phyloP scores from a whole-genome alignment of 1,140 invertebrate species.

The Euwallacea similis region DNA sequence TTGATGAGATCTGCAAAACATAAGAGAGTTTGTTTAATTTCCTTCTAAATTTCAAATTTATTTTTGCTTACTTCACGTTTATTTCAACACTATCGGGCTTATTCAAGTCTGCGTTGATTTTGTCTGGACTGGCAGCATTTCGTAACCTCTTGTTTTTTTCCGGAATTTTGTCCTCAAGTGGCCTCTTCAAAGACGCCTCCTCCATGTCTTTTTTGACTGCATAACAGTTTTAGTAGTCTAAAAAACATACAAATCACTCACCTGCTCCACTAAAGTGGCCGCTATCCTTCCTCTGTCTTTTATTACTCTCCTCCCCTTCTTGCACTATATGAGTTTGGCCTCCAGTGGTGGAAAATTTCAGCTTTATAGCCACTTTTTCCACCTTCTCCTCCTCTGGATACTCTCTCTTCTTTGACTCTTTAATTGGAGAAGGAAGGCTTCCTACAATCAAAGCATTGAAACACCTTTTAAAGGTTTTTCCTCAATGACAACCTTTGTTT shows the following conservation, averaged over 20 bases:
- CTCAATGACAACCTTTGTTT: constrained; percentile 40
- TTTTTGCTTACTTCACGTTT: too few relatives aligned
- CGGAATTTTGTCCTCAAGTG: constrained; percentile 26
- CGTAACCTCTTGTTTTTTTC: constrained; percentile 37
- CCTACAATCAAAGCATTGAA: constrained; percentile 13
- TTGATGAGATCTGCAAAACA: not conserved
- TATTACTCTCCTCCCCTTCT: constrained; percentile 37
- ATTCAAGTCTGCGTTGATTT: constrained; percentile 24
- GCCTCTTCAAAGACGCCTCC: constrained; percentile 25
- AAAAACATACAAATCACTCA: not conserved
- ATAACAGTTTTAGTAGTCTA: not conserved
- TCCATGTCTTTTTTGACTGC: constrained; percentile 27
- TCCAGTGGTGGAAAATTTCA: constrained; percentile 52
- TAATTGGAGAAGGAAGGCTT: constrained; percentile 39
- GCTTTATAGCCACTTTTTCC: constrained; percentile 50
- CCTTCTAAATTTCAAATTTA: too few relatives aligned
- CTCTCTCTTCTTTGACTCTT: constrained; percentile 44
- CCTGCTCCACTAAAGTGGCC: constrained; percentile 12
- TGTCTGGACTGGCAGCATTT: constrained; percentile 27
- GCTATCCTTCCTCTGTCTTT: constrained; percentile 35
- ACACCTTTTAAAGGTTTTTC: not conserved
- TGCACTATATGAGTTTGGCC: constrained; percentile 51
- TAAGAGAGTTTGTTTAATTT: too few relatives aligned
- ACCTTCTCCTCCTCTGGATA: constrained; percentile 45
- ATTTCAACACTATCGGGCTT: not conserved